Percentiles rank a stretch among this genome's conserved stretches.
Evolutionary conservation across 1,140 invertebrate species (phyloP).

Genomic region (Psix sp.): DNA sequence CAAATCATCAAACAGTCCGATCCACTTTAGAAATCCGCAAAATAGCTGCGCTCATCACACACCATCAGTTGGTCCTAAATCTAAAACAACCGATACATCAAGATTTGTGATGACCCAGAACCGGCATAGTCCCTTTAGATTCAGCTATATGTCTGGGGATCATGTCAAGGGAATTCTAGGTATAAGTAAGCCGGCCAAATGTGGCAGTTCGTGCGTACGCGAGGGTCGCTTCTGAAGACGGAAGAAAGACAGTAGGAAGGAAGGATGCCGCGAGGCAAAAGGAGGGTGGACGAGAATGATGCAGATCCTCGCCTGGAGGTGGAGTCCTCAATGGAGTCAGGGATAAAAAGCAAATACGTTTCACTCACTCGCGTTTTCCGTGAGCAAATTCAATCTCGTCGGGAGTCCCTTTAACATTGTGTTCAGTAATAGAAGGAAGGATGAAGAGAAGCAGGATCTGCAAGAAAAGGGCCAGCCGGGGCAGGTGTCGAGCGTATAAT

Average conservation of each 20-base stretch:
- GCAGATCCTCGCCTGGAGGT: slow-evolving; percentile 52
- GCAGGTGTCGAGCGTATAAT: slow-evolving; percentile 74
- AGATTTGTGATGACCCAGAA: slow-evolving; percentile 16
- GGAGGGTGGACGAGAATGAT: slow-evolving; percentile 49
- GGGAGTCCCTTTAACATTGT: slow-evolving; percentile 75
- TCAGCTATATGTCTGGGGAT: slow-evolving; percentile 58
- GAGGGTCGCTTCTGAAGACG: slow-evolving; percentile 33
- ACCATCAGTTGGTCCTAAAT: slow-evolving; percentile 10
- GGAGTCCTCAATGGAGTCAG: slow-evolving; percentile 71
- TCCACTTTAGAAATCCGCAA: slow-evolving; percentile 17
- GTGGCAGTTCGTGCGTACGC: slow-evolving; percentile 60
- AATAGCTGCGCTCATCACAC: slow-evolving; percentile 19
- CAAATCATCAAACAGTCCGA: slow-evolving; percentile 33
- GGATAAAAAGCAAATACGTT: slow-evolving; percentile 76
- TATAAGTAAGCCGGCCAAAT: slow-evolving; percentile 67
- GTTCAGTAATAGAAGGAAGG: slow-evolving; percentile 72
- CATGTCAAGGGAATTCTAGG: slow-evolving; percentile 63
- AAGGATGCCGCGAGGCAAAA: not conserved
- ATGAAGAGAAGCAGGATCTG: slow-evolving; percentile 64
- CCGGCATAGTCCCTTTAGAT: slow-evolving; percentile 8
- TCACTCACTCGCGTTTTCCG: slow-evolving; percentile 75
- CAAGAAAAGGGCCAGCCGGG: slow-evolving; percentile 42
- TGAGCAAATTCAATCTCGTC: slow-evolving; percentile 76
- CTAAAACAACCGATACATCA: slow-evolving; percentile 38
- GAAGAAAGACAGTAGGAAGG: slow-evolving; percentile 19